Evolutionary conservation across 2,797 vertebrate species (phyloP).

Genomic region (Tiaroga cobitis): DNA sequence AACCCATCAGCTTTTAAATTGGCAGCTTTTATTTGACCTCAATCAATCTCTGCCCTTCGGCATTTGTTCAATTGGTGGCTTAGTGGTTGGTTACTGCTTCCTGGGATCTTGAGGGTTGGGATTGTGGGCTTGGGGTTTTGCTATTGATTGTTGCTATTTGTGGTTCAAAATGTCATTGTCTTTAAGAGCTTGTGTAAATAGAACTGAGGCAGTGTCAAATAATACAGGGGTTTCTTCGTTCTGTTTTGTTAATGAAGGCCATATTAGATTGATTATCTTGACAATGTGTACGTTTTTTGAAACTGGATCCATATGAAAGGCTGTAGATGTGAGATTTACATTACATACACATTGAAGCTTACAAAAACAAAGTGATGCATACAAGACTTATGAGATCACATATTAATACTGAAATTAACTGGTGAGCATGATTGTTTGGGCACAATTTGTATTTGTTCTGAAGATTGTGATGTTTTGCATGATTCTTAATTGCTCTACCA

Average conservation of each 20-base stretch:
- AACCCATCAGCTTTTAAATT: constrained; percentile 2
- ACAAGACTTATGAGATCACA: neutral
- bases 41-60: constrained; percentile 10
- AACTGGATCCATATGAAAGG: neutral
- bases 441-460: neutral
- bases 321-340: neutral
- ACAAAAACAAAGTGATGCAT: neutral
- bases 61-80: neutral
- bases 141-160: neutral
- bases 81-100: neutral
- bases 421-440: neutral
- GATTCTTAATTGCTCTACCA: neutral
- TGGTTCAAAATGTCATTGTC: neutral
- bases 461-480: neutral
- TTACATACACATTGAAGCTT: neutral
- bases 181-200: neutral
- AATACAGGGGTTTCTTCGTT: neutral
- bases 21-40: neutral
- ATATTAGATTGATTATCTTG: neutral
- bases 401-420: neutral
- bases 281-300: neutral
- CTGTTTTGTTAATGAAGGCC: neutral
- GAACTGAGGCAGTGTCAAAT: neutral
- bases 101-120: neutral
- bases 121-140: neutral